phyloP scores from a whole-genome alignment of 2,888 invertebrate species.

The Acanthosepion lycidas region DNA sequence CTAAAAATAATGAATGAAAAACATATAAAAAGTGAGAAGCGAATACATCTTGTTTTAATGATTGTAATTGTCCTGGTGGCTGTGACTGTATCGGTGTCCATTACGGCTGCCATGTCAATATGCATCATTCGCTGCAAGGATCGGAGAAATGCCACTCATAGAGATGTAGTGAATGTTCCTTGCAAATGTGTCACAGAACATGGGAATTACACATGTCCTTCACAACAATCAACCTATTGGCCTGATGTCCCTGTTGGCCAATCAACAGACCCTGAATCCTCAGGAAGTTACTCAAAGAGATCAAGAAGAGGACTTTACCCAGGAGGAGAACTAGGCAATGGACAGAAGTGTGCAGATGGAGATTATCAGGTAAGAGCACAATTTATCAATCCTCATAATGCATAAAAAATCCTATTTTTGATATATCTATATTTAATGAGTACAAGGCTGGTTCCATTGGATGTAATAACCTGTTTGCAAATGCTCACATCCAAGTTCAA shows the following conservation, averaged over 20 bases:
- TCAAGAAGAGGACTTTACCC: conserved; percentile 33
- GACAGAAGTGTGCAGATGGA: not conserved
- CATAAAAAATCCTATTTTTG: too few relatives aligned
- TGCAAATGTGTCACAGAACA: conserved; percentile 33
- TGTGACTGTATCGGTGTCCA: not conserved
- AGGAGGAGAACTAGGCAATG: not conserved
- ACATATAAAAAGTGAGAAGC: not conserved
- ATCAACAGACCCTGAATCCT: conserved; percentile 15
- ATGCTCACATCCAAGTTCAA: too few relatives aligned
- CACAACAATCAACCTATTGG: not conserved
- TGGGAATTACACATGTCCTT: not conserved
- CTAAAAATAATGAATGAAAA: not conserved
- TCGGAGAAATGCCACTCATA: not conserved
- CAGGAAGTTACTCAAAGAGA: conserved; percentile 22
- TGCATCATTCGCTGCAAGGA: conserved; percentile 12
- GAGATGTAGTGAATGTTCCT: not conserved
- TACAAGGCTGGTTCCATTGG: too few relatives aligned
- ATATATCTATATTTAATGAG: too few relatives aligned
- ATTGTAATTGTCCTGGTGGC: not conserved
- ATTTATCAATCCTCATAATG: not conserved
- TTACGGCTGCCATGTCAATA: not conserved
- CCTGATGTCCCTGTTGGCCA: conserved; percentile 33
- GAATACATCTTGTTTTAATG: not conserved
- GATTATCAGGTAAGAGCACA: not conserved
- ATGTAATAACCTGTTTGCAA: too few relatives aligned